Percentiles rank a stretch among this genome's conserved stretches.
phyloP scores from a whole-genome alignment of 2,113 vertebrate genomes.

The Perca flavescens region DNA sequence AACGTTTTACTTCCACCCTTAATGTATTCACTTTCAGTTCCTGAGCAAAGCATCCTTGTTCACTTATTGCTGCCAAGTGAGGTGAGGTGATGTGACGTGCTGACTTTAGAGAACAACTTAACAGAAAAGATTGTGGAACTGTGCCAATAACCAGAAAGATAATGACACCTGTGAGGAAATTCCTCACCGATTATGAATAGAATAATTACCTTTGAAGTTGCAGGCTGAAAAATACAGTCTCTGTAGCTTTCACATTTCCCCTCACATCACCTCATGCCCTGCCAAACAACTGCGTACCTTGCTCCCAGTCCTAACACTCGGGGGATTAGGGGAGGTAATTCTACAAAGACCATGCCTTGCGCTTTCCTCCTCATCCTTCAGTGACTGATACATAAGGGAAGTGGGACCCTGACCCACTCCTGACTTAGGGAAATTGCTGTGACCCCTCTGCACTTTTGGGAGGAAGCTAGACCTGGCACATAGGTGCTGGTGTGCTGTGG shows the following conservation, averaged over 20 bases:
- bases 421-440: slow-evolving; percentile 85
- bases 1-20: slow-evolving; percentile 56
- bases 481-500: slow-evolving; percentile 60
- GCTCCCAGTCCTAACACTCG: slow-evolving; percentile 45
- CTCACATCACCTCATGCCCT: slow-evolving; percentile 46
- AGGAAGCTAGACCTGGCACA: slow-evolving; percentile 81
- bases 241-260: slow-evolving; percentile 44
- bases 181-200: slow-evolving; percentile 62
- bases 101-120: slow-evolving; percentile 64
- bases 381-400: slow-evolving; percentile 82
- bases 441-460: slow-evolving; percentile 79
- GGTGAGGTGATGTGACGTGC: slow-evolving; percentile 53
- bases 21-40: slow-evolving; percentile 69
- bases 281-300: slow-evolving; percentile 59
- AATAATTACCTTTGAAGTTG: slow-evolving; percentile 67
- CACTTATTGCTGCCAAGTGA: slow-evolving; percentile 61
- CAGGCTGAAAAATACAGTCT: slow-evolving; percentile 48
- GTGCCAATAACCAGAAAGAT: slow-evolving; percentile 61
- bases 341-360: slow-evolving; percentile 70
- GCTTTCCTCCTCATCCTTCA: slow-evolving; percentile 75
- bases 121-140: slow-evolving; percentile 47
- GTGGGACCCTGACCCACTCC: slow-evolving; percentile 76
- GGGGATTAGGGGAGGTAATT: slow-evolving; percentile 71
- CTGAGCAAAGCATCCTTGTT: slow-evolving; percentile 57
- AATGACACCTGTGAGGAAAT: slow-evolving; percentile 71